Conservation (phyloP, 1,140 invertebrate species). For the Eupeodes corollae region DNA sequence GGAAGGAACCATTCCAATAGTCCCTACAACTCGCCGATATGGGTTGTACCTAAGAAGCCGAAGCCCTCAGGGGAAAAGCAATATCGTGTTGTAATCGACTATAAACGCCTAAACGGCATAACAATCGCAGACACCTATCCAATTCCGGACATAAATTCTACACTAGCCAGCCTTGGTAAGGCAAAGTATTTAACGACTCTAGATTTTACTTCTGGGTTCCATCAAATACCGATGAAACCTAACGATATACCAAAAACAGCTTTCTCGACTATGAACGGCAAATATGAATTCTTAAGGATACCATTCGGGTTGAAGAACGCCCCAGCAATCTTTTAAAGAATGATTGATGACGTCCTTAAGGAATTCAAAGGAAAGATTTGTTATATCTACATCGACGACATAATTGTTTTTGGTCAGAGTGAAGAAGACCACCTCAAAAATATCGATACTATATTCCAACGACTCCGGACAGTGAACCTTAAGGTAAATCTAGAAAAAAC, state of each 20-base stretch:
- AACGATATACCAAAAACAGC: slow-evolving; percentile 30
- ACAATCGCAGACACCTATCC: slow-evolving; percentile 32
- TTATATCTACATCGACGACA: too few relatives aligned
- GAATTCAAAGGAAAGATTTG: slow-evolving; percentile 11
- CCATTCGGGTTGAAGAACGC: slow-evolving; percentile 34
- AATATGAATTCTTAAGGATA: slow-evolving; percentile 32
- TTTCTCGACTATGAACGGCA: slow-evolving; percentile 30
- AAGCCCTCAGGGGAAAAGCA: too few relatives aligned
- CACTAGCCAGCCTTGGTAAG: slow-evolving; percentile 34
- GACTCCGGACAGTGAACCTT: not conserved
- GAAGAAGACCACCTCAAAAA: slow-evolving; percentile 2
- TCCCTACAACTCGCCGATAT: too few relatives aligned
- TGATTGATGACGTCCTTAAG: slow-evolving; percentile 34
- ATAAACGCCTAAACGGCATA: slow-evolving; percentile 20
- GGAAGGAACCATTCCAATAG: too few relatives aligned
- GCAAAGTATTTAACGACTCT: slow-evolving; percentile 35
- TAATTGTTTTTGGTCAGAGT: too few relatives aligned
- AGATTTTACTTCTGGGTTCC: slow-evolving; percentile 39
- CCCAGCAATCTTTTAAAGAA: slow-evolving; percentile 34
- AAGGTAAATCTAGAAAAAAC: slow-evolving; percentile 4
- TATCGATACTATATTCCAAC: not conserved
- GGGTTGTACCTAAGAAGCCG: too few relatives aligned
- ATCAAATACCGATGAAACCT: slow-evolving; percentile 32
- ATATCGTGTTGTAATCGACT: too few relatives aligned
- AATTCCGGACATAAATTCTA: too few relatives aligned